Base-by-base conservation (phyloP, 1,140 invertebrate species). In the Solen grandis region DNA sequence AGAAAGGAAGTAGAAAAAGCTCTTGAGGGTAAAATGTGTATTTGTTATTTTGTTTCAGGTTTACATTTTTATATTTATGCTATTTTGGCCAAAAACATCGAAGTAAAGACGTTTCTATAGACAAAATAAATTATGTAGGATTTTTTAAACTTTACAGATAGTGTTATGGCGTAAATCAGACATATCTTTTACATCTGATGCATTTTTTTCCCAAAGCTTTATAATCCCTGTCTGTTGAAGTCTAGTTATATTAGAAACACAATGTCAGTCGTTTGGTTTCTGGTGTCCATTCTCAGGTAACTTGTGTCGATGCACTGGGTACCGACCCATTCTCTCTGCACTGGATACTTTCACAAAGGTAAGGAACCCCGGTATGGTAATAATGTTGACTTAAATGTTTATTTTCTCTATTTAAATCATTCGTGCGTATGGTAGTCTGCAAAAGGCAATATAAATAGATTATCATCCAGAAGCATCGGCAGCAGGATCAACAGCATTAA, bases 241-340 rank as follows among this genome's bases (percentile, higher is more conserved):
- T n/a, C n/a, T n/a, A n/a, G n/a, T n/a, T n/a, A n/a, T n/a, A n/a
- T n/a, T n/a, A n/a, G n/a, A n/a, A n/a, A n/a, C n/a, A n/a, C n/a
- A n/a, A n/a, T n/a, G n/a, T n/a, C n/a, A n/a, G n/a, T n/a, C n/a
- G n/a, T n/a, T n/a, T n/a, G n/a, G n/a, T n/a, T n/a, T n/a, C n/a
- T n/a, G n/a, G n/a, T n/a, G n/a, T n/a, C n/a, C n/a, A n/a, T n/a
- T 84, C 82, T 19, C 57, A 90, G 89, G 89, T 25, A 92, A 92
- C 74, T 82, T 92, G 1, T 92, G 92, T 78, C 76, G 92, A 59
- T 92, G 91, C 81, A 92, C 92, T 38, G 92, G 92, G 10, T 92
- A 92, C 70, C 77, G 92, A 74, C 87, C 91, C 5, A 92, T 92
- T 41, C 81, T 92, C n/a, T 88, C 90, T 63, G 90, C 89, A 10